These are phyloP conservation scores for Aphyosemion australe DNA, from an alignment of 2,113 vertebrate genomes.

Conservation along the genomic window DNA sequence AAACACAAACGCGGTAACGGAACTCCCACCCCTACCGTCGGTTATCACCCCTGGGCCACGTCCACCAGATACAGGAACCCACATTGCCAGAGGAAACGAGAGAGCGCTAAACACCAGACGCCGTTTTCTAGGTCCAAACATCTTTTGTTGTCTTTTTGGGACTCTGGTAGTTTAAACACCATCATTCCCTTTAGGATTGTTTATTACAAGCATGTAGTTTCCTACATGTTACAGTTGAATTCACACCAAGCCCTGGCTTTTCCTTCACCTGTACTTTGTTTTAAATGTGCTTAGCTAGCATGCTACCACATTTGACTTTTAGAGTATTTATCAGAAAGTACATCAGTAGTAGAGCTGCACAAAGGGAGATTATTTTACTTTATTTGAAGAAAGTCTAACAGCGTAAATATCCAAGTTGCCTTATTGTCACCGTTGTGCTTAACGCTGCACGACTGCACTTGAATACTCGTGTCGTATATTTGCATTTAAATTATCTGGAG, in stretches of 20 bases:
- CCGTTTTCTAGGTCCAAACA: too few species aligned
- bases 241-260: neutral
- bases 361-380: neutral
- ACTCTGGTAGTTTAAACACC: neutral
- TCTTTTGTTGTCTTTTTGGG: too few species aligned
- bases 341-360: neutral
- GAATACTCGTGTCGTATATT: conserved; percentile 45
- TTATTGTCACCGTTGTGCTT: conserved; percentile 21
- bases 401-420: conserved; percentile 5
- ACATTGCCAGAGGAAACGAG: too few species aligned
- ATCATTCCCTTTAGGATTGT: neutral
- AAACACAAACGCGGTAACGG: too few species aligned
- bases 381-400: neutral
- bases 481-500: conserved; percentile 18
- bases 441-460: conserved; percentile 34
- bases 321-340: neutral
- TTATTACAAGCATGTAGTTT: neutral
- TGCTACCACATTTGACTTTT: neutral
- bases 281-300: neutral
- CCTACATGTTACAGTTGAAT: neutral
- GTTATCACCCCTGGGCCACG: too few species aligned
- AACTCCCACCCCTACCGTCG: too few species aligned
- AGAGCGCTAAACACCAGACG: too few species aligned
- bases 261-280: neutral
- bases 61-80: too few species aligned